These are phyloP conservation scores for Isoperla grammatica DNA, from an alignment of 2,888 invertebrate genomes.

Conservation along the genomic window DNA sequence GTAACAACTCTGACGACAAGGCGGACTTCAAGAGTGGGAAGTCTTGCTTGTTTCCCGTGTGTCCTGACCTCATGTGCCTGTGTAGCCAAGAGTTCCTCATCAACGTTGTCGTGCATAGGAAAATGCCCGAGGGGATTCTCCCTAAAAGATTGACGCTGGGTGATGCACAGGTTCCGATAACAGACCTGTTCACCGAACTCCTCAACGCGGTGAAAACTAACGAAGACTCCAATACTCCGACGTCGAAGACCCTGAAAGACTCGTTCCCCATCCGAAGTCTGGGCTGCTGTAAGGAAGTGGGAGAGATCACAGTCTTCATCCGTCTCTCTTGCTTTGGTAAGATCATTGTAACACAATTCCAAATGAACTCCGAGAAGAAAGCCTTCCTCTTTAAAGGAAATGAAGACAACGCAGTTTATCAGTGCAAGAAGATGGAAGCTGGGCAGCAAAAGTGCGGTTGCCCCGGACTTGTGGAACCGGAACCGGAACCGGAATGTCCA, in stretches of 20 bases:
- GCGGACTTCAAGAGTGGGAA: constrained; percentile 23
- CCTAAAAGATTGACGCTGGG: constrained; percentile 21
- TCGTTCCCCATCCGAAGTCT: constrained; percentile 11
- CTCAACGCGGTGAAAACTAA: background rate
- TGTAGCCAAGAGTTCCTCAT: constrained; percentile 8
- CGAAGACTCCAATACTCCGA: background rate
- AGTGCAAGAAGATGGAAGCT: constrained; percentile 19
- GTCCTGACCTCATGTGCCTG: background rate
- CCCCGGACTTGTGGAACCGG: background rate
- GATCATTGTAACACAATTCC: constrained; percentile 24
- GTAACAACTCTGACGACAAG: constrained; percentile 12
- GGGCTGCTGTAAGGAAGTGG: constrained; percentile 11
- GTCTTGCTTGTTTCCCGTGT: constrained; percentile 23
- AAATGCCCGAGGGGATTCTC: constrained; percentile 14
- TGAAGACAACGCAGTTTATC: constrained; percentile 10
- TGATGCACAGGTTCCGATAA: constrained; percentile 9
- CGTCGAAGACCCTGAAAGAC: constrained; percentile 17
- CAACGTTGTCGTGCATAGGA: constrained; percentile 14
- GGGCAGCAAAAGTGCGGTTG: constrained; percentile 10
- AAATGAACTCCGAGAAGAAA: constrained; percentile 20
- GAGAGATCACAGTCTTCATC: constrained; percentile 21
- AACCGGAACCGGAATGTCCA: background rate
- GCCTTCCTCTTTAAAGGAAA: constrained; percentile 22
- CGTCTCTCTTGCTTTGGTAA: constrained; percentile 25
- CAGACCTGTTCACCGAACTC: constrained; percentile 5